A percentile compares a stretch with the other conserved stretches of the same genome.
phyloP scores from a whole-genome alignment of 2,113 vertebrate genomes.

The Acanthisitta chloris region DNA sequence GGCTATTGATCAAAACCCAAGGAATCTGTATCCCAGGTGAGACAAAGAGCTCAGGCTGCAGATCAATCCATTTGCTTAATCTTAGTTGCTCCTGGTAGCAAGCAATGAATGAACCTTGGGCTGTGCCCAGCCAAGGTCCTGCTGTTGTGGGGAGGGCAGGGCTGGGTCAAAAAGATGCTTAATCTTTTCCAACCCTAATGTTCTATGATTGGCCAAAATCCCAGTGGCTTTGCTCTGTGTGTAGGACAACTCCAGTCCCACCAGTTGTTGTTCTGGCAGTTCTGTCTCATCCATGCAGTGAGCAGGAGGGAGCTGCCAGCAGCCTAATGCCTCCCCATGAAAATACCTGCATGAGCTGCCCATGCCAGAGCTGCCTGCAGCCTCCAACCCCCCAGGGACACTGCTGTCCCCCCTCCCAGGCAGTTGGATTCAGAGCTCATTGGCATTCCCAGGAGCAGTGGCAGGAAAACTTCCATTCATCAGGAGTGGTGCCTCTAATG shows the following conservation, averaged over 20 bases:
- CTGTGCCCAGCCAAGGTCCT: fast-evolving
- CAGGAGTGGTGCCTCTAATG: neutral
- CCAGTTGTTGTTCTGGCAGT: neutral
- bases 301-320: too few relatives aligned
- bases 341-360: fast-evolving
- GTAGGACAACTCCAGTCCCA: too few relatives aligned
- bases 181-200: fast-evolving
- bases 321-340: neutral
- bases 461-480: neutral
- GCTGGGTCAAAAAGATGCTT: too few relatives aligned
- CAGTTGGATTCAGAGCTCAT: neutral
- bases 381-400: neutral
- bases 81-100: neutral
- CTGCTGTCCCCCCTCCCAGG: neutral
- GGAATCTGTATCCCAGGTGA: neutral
- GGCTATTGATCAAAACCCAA: neutral
- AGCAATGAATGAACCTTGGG: neutral
- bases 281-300: fast-evolving
- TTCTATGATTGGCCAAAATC: neutral
- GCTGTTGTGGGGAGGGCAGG: fast-evolving
- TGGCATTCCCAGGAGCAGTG: neutral
- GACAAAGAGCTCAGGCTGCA: neutral
- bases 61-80: neutral
- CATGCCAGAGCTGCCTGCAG: fast-evolving
- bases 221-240: neutral